Percentiles rank a stretch among this genome's conserved stretches.
Evolutionary conservation across 2,888 invertebrate species (phyloP).

Genomic region (Drosophila peninsularis): DNA sequence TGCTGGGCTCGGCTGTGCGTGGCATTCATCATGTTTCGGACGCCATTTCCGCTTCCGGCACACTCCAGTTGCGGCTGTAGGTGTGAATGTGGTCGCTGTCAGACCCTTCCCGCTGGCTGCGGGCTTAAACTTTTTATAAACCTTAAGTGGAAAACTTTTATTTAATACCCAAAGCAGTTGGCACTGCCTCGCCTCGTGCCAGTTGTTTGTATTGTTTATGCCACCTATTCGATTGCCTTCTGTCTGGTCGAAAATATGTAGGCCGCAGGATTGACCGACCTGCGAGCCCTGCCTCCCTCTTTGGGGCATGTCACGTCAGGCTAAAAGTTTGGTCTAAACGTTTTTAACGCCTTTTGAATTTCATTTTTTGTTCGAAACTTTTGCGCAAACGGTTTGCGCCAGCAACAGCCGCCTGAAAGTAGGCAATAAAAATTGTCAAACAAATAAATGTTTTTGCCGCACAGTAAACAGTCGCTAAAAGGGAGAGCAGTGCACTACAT

Average conservation of each 20-base stretch:
- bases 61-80: constrained; percentile 43
- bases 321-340: constrained; percentile 68
- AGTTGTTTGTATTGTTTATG: constrained; percentile 56
- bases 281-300: background rate
- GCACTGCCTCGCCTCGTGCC: constrained; percentile 19
- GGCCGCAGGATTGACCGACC: constrained; percentile 42
- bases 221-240: constrained; percentile 70
- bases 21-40: constrained; percentile 70
- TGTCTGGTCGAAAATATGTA: constrained; percentile 54
- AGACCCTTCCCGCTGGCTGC: background rate
- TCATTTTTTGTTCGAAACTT: constrained; percentile 54
- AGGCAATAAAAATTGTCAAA: constrained; percentile 75
- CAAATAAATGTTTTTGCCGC: constrained; percentile 66
- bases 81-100: constrained; percentile 52
- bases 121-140: constrained; percentile 73
- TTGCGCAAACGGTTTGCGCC: constrained; percentile 28
- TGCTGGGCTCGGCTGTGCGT: background rate
- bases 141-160: constrained; percentile 78
- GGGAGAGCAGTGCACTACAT: background rate
- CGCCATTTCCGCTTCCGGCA: constrained; percentile 54
- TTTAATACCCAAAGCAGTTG: constrained; percentile 66
- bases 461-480: constrained; percentile 23
- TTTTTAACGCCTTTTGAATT: constrained; percentile 77
- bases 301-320: constrained; percentile 65
- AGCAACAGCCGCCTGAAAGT: constrained; percentile 56